Conservation (phyloP, 2,888 invertebrate species). For the Alentia gelatinosa region DNA sequence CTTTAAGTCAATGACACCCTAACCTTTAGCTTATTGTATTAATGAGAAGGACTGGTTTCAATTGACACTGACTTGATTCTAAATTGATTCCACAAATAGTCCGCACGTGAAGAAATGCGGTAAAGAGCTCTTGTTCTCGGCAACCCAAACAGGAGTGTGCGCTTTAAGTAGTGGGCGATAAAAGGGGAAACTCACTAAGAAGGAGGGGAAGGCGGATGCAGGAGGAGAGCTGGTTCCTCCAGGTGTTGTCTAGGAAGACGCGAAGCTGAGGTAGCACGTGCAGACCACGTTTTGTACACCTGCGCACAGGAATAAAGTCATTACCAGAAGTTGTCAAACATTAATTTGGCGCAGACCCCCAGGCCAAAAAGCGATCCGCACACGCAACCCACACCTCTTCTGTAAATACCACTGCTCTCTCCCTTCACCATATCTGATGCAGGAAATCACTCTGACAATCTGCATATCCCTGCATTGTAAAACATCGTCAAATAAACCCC, state of each 20-base stretch:
- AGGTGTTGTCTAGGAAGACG: not conserved
- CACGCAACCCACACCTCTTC: not conserved
- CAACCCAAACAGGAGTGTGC: not conserved
- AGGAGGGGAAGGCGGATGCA: not conserved
- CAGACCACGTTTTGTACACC: not conserved
- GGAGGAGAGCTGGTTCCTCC: not conserved
- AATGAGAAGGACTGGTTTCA: not conserved
- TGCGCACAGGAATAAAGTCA: constrained; percentile 22
- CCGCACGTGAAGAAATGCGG: not conserved
- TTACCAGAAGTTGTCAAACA: constrained; percentile 40
- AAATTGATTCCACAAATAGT: constrained; percentile 21
- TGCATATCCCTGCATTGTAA: no score
- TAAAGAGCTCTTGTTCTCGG: not conserved
- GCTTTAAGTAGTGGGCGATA: not conserved
- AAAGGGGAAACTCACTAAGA: not conserved
- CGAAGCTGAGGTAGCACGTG: not conserved
- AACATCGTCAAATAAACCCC: no score
- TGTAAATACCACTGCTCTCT: not conserved
- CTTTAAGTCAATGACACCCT: not conserved
- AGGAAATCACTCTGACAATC: not conserved
- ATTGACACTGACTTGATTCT: not conserved
- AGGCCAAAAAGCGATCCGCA: not conserved
- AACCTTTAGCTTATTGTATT: constrained; percentile 31
- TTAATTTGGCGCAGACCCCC: not conserved
- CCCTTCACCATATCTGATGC: no score